phyloP scores from a whole-genome alignment of 2,113 vertebrate genomes.

The Atlantisia rogersi region DNA sequence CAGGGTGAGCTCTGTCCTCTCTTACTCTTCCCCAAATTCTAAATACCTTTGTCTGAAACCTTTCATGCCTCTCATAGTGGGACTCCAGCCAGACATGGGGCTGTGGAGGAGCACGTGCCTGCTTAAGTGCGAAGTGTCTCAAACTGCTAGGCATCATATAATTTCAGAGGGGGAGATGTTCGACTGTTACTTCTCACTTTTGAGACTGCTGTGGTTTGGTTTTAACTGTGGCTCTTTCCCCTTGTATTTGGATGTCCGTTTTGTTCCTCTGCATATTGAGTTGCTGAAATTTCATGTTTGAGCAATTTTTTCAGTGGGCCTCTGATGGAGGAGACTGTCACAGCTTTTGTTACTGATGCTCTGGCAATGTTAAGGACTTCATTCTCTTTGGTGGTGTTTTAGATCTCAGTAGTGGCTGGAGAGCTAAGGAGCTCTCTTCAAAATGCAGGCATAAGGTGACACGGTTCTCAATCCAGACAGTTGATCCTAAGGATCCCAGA shows the following conservation, averaged over 20 bases:
- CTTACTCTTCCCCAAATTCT: not conserved
- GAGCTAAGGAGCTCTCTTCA: not conserved
- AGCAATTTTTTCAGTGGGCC: slow-evolving; percentile 25
- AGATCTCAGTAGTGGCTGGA: not conserved
- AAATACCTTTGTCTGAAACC: not conserved
- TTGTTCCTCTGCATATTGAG: slow-evolving; percentile 26
- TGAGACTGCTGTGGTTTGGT: slow-evolving; percentile 66
- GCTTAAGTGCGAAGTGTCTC: slow-evolving; percentile 12
- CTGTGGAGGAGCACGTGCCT: not conserved
- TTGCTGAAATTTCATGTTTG: slow-evolving; percentile 65
- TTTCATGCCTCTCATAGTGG: not conserved
- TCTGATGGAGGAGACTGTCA: not conserved
- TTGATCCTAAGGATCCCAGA: not conserved
- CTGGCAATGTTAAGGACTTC: not conserved
- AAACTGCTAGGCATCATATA: not conserved
- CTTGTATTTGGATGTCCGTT: slow-evolving; percentile 62
- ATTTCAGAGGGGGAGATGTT: not conserved
- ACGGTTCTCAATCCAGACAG: not conserved
- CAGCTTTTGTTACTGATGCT: not conserved
- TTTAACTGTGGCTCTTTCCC: slow-evolving; percentile 68
- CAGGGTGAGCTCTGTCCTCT: not conserved
- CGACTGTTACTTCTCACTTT: slow-evolving; percentile 68
- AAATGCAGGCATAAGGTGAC: not conserved
- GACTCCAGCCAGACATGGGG: not conserved
- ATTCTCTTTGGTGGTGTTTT: not conserved